Conservation (phyloP, 2,888 invertebrate genomes). For the Strigamia transsilvanica region DNA sequence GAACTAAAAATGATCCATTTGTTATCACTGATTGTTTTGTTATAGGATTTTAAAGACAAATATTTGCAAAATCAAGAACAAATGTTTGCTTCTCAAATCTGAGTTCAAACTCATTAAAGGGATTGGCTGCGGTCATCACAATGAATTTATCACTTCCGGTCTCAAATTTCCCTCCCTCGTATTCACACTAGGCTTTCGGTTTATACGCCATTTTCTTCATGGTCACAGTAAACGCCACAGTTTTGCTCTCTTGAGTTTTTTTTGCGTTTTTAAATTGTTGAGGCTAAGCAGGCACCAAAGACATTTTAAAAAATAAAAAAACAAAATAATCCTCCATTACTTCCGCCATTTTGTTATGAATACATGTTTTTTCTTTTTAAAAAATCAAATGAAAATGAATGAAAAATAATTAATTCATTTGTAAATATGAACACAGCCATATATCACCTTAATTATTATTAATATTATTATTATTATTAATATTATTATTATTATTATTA, state of each 20-base stretch:
- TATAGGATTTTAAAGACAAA: not conserved
- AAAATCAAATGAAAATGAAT: not conserved
- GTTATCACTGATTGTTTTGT: not conserved
- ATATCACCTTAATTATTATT: conserved; percentile 34
- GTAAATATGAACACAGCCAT: conserved; percentile 10
- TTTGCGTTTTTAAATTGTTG: not conserved
- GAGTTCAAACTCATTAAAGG: conserved; percentile 20
- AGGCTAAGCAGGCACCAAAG: not conserved
- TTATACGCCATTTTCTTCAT: not conserved
- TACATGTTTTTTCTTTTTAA: not conserved
- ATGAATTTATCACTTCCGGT: conserved; percentile 20
- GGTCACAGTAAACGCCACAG: not conserved
- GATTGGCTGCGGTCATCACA: conserved; percentile 20
- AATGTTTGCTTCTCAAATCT: conserved; percentile 5
- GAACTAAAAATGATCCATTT: too few species aligned
- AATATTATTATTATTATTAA: conserved; percentile 3
- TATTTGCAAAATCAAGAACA: not conserved
- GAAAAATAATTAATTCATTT: not conserved
- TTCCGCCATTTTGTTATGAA: conserved; percentile 10
- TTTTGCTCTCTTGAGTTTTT: not conserved
- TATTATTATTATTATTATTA: not conserved
- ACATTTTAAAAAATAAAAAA: not conserved
- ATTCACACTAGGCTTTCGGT: not conserved
- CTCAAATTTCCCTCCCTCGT: not conserved
- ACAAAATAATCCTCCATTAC: not conserved